A percentile compares a stretch with the other conserved stretches of the same genome.
Evolutionary conservation across 2,113 vertebrate genomes (phyloP).

Genomic region (Ondatra zibethicus): DNA sequence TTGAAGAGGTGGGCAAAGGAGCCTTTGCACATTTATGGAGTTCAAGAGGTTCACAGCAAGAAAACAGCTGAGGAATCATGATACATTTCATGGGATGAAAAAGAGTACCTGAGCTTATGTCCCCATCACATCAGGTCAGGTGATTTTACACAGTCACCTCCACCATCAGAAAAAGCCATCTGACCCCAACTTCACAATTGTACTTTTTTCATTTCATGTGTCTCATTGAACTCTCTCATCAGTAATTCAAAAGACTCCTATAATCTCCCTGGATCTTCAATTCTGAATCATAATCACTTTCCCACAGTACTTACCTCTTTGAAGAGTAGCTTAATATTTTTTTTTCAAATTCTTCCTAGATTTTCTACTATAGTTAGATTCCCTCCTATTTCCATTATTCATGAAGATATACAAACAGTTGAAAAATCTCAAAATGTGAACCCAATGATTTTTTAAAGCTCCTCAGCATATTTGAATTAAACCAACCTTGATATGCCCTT

Average conservation of each 20-base stretch:
- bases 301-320: conserved; percentile 47
- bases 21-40: neutral
- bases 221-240: conserved; percentile 56
- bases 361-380: conserved; percentile 32
- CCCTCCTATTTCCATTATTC: conserved; percentile 53
- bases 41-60: neutral
- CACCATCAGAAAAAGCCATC: neutral
- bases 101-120: neutral
- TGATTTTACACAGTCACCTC: neutral
- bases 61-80: neutral
- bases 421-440: conserved; percentile 24
- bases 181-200: neutral
- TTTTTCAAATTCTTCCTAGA: conserved; percentile 55
- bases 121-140: neutral
- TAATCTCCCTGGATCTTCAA: conserved; percentile 68
- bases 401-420: conserved; percentile 29
- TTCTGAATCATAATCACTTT: conserved; percentile 66
- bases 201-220: conserved; percentile 47
- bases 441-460: neutral
- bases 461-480: conserved; percentile 56
- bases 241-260: conserved; percentile 42
- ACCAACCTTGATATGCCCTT: conserved; percentile 56
- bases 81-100: neutral
- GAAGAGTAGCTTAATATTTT: conserved; percentile 54
- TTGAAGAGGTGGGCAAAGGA: neutral